Evolutionary conservation across 2,113 vertebrate genomes (phyloP).

Genomic region (Verasper variegatus): DNA sequence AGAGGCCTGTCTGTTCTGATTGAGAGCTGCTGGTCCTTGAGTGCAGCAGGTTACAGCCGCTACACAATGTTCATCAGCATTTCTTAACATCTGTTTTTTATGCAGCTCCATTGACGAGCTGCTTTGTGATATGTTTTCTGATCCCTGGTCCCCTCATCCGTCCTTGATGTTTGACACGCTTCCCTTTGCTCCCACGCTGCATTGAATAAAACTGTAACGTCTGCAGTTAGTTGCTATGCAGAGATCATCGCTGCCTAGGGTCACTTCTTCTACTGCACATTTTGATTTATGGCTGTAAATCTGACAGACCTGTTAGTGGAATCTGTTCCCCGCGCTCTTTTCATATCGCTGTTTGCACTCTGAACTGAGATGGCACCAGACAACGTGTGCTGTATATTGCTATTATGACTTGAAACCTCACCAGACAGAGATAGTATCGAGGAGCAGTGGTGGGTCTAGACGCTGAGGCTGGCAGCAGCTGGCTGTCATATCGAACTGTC

Average conservation of each 20-base stretch:
- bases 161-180: conserved; percentile 37
- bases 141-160: background rate
- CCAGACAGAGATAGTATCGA: conserved; percentile 28
- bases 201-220: conserved; percentile 33
- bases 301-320: conserved; percentile 25
- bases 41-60: conserved; percentile 10
- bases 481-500: conserved; percentile 17
- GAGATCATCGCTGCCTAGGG: conserved; percentile 41
- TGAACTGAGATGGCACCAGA: conserved; percentile 17
- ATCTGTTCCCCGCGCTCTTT: conserved; percentile 34
- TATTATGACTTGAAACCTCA: conserved; percentile 32
- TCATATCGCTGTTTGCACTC: conserved; percentile 16
- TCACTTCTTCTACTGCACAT: conserved; percentile 12
- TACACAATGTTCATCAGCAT: background rate
- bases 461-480: conserved; percentile 15
- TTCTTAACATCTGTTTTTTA: background rate
- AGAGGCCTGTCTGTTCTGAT: conserved; percentile 41
- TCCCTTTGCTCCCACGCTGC: conserved; percentile 16
- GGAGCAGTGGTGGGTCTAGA: background rate
- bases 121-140: conserved; percentile 29
- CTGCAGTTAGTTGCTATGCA: conserved; percentile 48
- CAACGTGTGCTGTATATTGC: conserved; percentile 16
- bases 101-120: background rate
- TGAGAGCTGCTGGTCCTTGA: conserved; percentile 11
- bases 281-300: conserved; percentile 52